Evolutionary conservation across 2,888 invertebrate species (phyloP), one percentile per base, ranked within the genome.

Genomic region (Oscheius myriophilus): DNA sequence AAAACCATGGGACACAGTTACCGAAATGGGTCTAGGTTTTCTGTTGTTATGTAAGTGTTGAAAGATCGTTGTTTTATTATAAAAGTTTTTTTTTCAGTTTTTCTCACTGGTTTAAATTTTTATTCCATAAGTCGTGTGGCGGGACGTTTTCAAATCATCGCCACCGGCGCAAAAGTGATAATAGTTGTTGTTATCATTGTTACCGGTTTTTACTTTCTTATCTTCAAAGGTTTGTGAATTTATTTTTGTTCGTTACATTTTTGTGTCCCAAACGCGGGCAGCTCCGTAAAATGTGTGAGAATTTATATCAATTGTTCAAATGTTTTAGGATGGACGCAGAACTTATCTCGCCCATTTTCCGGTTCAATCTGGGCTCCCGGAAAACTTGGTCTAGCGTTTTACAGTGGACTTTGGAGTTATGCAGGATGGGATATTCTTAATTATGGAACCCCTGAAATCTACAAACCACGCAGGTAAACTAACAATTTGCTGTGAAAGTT

Each of bases 351-450:
- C 16, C 62, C 69, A 6, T 73, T 79, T 51, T 65, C 12, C 0
- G 78, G 75, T 1, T 74, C 71, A 45, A 70, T 71, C 26, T 77
- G 69, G 52, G 49, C 61, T 41, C 63, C 76, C 11, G 79, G 79
- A 11, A 57, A 53, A 14, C 70, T 81, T 9, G 71, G 72, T 0
- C 53, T 81, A 26, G 81, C 78, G 0, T 75, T 79, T 33, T 78
- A 80, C 55, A 77, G 75, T 65, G 80, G 78, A 25, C 51, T 78
- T 6, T 78, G 78, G 78, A 73, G 73, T 53, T 78, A 76, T 63
- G 76, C 78, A 23, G 78, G 78, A 45, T 83, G 83, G 83, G 83
- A 83, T 61, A 75, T 83, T 63, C 70, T 83, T 49, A 83, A 82
- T 62, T 83, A 79, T 61, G 83, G 83, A 62, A 78, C 82, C 25